Evolutionary conservation across 2,797 vertebrate genomes (phyloP), one percentile per base, ranked within the genome.

Genomic region (Tiaroga cobitis): DNA sequence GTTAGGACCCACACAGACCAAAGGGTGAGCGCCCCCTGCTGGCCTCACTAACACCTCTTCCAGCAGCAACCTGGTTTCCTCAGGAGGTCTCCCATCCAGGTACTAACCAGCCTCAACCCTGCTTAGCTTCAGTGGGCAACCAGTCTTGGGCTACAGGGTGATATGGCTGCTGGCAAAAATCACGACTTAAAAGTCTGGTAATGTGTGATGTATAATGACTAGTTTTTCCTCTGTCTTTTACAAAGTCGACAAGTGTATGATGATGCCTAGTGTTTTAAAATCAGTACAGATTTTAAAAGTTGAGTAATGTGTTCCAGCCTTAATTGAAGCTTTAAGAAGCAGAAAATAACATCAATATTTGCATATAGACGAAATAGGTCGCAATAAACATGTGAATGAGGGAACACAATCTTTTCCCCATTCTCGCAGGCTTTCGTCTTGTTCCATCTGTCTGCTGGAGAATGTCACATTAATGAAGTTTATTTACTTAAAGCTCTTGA

Each of bases 401-500:
- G 15, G 39, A 65, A 69, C 34, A 41, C 15, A 86, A 56, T 61
- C 65, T 21, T 41, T 77, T 16, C 51, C 10, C 3, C 69, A 4
- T 41, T 77, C 43, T 75, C 24, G 8, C 43, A 16, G 56, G 54
- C 63, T 68, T 41, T 15, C 13, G 13, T 15, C 19, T 63, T 26
- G 0, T 68, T 18, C 63, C 26, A 51, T 81, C 37, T n/a, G 6
- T 65, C 59, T 70, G 39, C 37, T 43, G 8, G 46, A 74, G 19
- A 72, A 74, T 74, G 69, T 78, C 78, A 85, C 39, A 49, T 67
- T 26, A 80, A 34, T 68, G 34, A 11, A 21, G 63, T 65, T 84
- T 59, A 72, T 85, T 85, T 77, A 72, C 81, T 84, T 81, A 59
- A 46, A 74, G 15, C 9, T 26, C 11, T 46, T 51, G 72, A 81